Conservation (phyloP, 2,888 invertebrate genomes). For the Phalera bucephala region DNA sequence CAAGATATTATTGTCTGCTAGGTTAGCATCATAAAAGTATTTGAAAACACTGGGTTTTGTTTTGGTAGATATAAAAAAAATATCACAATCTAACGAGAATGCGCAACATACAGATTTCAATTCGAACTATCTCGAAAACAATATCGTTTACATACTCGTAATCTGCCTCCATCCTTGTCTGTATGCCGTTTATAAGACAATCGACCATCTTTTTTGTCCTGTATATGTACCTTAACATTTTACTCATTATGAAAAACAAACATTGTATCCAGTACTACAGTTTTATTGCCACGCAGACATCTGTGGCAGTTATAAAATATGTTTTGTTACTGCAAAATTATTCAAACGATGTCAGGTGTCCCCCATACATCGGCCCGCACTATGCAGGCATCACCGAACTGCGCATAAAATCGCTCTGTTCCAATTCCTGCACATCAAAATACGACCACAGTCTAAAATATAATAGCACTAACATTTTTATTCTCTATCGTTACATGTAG, state of each 20-base stretch:
- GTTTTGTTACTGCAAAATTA: slow-evolving; percentile 69
- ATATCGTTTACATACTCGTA: background rate
- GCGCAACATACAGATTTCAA: background rate
- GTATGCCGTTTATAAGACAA: background rate
- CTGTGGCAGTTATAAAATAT: slow-evolving; percentile 63
- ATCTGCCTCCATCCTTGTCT: background rate
- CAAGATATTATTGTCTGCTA: too few species aligned
- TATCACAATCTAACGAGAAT: background rate
- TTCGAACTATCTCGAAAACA: background rate
- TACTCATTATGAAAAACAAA: slow-evolving; percentile 6
- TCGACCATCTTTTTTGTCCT: background rate
- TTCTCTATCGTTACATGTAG: slow-evolving; percentile 36
- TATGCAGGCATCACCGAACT: slow-evolving; percentile 41
- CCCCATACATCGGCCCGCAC: slow-evolving; percentile 52
- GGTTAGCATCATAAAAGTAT: too few species aligned
- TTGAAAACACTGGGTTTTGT: too few species aligned
- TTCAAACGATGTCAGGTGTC: slow-evolving; percentile 73
- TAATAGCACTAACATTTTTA: slow-evolving; percentile 35
- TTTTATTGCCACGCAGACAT: slow-evolving; percentile 62
- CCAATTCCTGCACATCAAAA: slow-evolving; percentile 37
- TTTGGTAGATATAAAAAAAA: too few species aligned
- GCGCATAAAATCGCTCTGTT: slow-evolving; percentile 39
- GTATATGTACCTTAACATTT: background rate
- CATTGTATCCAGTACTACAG: slow-evolving; percentile 22
- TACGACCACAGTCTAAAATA: slow-evolving; percentile 38